Evolutionary conservation across 1,140 invertebrate genomes (phyloP), one percentile per base, ranked within the genome.

Genomic region (Geopemphigus sp.): DNA sequence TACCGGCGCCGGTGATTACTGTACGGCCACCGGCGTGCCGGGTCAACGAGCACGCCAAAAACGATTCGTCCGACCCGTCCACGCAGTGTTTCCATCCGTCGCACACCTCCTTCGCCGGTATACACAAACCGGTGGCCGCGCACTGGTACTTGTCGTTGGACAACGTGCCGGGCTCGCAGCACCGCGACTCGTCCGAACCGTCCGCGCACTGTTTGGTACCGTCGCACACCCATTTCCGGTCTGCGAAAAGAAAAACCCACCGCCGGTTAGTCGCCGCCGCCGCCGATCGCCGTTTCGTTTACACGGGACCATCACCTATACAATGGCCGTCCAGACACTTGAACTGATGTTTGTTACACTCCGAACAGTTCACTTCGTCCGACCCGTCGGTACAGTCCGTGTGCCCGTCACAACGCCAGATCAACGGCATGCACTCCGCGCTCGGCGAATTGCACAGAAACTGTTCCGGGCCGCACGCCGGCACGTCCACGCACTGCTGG

Each of bases 341-440:
- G 82, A 94, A 95, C 82, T 93, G 90, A 83, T 92, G 89, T 3
- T 86, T 85, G 5, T 83, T 85, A 84, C 91, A 92, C 1, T 85
- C 85, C 0, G 89, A 87, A 83, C 93, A 94, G n/a, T 89, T 89
- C 3, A 89, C 85, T 85, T 96, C 94, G 83, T 95, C 94, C 5
- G 92, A 92, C 22, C 90, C 90, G 85, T 96, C 94, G 1, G 88
- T 86, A 86, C 96, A 98, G 85, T 98, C 95, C 54, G 87, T 87
- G 81, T 93, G 91, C 0, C 90, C 90, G 85, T 96, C 95, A 85
- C 95, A 96, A 66, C 90, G 91, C 94, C 95, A 97, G 0, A 88
- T 87, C 0, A 87, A 85, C 0, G 95, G 94, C 81, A 98, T 94
- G 85, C 96, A 98, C 81, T 92, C 90, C 5, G 85, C 84, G 17